Base-by-base conservation (phyloP, 2,797 vertebrate genomes). In the Hydrophis major region DNA sequence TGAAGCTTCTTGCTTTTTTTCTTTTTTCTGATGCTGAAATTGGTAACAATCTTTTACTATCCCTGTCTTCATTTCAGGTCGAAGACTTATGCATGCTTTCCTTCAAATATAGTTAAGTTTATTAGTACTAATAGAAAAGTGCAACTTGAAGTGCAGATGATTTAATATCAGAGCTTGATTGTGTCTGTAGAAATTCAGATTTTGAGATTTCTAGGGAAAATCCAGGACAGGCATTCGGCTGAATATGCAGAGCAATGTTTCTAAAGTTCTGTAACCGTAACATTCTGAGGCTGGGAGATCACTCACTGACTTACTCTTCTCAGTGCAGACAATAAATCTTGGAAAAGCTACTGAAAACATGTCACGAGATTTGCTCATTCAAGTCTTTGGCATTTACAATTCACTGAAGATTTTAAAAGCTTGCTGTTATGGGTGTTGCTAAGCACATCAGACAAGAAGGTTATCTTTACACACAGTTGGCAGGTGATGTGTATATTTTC, bases 271-370 rank as follows among this genome's bases (percentile, higher is more conserved):
- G 0, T 89, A 92, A n/a, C 55, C 92, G 87, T 93, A 22, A 88
- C 89, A 61, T 93, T 86, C 66, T 28, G 88, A 86, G 88, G 92
- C 50, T 63, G 16, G 61, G 87, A 91, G 93, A 95, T 90, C 92
- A 66, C 93, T 92, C 96, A 61, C 56, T 90, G 60, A 6, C 93
- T 96, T 93, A 90, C 60, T 91, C 27, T 89, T 87, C 50, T 92
- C 92, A 91, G 89, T 63, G 50, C 93, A 93, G 94, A 86, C 50
- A 88, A 57, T 61, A 56, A 22, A 92, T 66, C 92, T 91, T 92
- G 60, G 55, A 37, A 96, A 96, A 94, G 93, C 66, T 88, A 93
- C 88, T 96, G 88, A 95, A 91, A 93, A 94, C 88, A 91, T 61
- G 28, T 18, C 94, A 91, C 60, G 87, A 93, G 94, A 93, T 1